These are phyloP conservation scores for Amaurobius ferox DNA, from an alignment of 2,888 invertebrate genomes.

Conservation along the genomic window DNA sequence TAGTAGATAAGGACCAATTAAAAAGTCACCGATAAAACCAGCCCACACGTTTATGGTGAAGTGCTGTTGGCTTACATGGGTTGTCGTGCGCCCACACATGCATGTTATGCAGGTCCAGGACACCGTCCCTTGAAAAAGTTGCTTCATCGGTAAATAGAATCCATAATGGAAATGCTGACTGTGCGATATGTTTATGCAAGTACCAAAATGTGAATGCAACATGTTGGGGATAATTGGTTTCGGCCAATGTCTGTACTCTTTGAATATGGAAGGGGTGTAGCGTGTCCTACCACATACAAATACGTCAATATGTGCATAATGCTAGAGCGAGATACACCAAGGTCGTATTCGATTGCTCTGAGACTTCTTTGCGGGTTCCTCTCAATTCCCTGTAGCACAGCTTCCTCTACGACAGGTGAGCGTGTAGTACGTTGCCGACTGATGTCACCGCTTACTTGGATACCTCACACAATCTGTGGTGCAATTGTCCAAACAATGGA, in stretches of 20 bases:
- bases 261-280: conserved; percentile 30
- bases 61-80: too few species aligned
- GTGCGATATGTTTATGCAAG: too few species aligned
- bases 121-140: too few species aligned
- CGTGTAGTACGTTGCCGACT: neutral
- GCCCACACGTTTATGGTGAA: too few species aligned
- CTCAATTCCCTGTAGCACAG: conserved; percentile 1
- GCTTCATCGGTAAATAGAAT: too few species aligned
- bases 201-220: too few species aligned
- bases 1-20: too few species aligned
- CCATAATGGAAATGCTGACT: too few species aligned
- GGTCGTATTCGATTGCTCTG: conserved; percentile 17
- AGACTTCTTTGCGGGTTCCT: neutral
- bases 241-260: conserved; percentile 22
- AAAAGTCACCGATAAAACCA: too few species aligned
- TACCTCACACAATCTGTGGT: neutral
- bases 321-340: conserved; percentile 12
- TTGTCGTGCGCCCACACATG: too few species aligned
- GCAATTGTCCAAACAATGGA: conserved; percentile 13
- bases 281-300: conserved; percentile 11
- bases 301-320: conserved; percentile 30
- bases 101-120: too few species aligned
- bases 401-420: conserved; percentile 11
- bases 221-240: too few species aligned
- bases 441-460: neutral